Conservation (phyloP, 2,113 vertebrate species). For the Carlito syrichta region DNA sequence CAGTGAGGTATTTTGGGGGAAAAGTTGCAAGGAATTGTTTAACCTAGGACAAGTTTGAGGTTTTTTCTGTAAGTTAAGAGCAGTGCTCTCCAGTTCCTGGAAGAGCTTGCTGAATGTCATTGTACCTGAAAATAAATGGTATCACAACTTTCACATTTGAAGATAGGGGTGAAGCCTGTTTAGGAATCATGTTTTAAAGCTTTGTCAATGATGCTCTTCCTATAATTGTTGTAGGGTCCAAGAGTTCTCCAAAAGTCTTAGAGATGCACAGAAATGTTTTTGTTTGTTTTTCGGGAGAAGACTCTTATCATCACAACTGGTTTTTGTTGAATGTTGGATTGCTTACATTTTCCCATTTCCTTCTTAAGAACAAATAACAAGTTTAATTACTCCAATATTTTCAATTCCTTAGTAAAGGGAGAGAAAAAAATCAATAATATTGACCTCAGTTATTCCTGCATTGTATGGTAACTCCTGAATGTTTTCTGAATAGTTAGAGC, state of each 20-base stretch:
- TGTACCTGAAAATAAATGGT: background rate
- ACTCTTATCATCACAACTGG: background rate
- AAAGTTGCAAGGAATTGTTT: background rate
- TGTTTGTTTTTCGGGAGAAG: background rate
- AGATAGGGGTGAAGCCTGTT: background rate
- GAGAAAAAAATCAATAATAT: background rate
- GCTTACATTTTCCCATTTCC: background rate
- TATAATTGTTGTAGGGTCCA: background rate
- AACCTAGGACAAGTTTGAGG: constrained; percentile 1
- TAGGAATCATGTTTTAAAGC: background rate
- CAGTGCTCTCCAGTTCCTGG: background rate
- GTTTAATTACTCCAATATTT: background rate
- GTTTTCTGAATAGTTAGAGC: background rate
- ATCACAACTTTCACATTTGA: background rate
- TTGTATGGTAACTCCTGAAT: background rate
- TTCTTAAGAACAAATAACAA: background rate
- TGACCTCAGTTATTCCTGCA: background rate
- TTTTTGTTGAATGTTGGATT: constrained; percentile 4
- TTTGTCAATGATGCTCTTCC: background rate
- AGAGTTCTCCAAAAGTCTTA: background rate
- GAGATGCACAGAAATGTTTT: background rate
- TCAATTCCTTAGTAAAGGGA: background rate
- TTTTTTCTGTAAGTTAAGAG: background rate
- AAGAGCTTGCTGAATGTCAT: background rate
- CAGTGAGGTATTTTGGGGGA: background rate